These are phyloP conservation scores for Zaprionus davidi DNA, from an alignment of 1,140 invertebrate genomes.

Conservation along the genomic window DNA sequence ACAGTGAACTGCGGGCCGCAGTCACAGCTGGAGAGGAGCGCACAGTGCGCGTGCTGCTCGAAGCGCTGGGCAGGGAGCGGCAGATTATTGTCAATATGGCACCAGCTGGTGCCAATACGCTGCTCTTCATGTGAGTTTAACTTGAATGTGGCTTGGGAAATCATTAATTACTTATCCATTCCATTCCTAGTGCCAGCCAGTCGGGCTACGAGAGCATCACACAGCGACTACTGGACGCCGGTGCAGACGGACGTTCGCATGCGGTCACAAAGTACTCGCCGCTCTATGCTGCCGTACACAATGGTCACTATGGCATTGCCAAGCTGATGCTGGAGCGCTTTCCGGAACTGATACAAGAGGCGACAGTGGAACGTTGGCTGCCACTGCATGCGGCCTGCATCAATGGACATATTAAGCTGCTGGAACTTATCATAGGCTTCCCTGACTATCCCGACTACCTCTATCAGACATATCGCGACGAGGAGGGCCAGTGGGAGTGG, in stretches of 20 bases:
- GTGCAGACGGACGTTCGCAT: slow-evolving; percentile 94
- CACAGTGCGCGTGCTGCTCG: slow-evolving; percentile 87
- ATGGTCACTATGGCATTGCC: slow-evolving; percentile 92
- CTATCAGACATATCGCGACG: slow-evolving; percentile 89
- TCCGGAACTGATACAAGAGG: slow-evolving; percentile 88
- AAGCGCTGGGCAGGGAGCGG: slow-evolving; percentile 87
- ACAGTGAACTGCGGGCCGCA: slow-evolving; percentile 90
- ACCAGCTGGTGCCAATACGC: slow-evolving; percentile 92
- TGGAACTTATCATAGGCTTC: slow-evolving; percentile 92
- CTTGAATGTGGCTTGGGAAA: not conserved
- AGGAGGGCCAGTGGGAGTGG: slow-evolving; percentile 91
- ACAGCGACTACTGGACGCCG: slow-evolving; percentile 90
- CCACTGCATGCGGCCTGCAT: slow-evolving; percentile 96
- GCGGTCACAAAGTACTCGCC: slow-evolving; percentile 96
- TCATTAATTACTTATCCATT: not conserved
- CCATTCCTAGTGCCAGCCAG: slow-evolving; percentile 89
- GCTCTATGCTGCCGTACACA: slow-evolving; percentile 95
- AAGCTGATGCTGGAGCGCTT: slow-evolving; percentile 90
- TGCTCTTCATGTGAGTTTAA: slow-evolving; percentile 91
- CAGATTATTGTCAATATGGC: slow-evolving; percentile 93
- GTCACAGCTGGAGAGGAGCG: slow-evolving; percentile 89
- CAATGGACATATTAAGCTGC: slow-evolving; percentile 91
- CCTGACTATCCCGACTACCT: slow-evolving; percentile 90
- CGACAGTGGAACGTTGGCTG: slow-evolving; percentile 95
- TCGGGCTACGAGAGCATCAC: slow-evolving; percentile 93